Evolutionary conservation across 1,140 invertebrate genomes (phyloP).

Genomic region (Drosophila malerkotliana): DNA sequence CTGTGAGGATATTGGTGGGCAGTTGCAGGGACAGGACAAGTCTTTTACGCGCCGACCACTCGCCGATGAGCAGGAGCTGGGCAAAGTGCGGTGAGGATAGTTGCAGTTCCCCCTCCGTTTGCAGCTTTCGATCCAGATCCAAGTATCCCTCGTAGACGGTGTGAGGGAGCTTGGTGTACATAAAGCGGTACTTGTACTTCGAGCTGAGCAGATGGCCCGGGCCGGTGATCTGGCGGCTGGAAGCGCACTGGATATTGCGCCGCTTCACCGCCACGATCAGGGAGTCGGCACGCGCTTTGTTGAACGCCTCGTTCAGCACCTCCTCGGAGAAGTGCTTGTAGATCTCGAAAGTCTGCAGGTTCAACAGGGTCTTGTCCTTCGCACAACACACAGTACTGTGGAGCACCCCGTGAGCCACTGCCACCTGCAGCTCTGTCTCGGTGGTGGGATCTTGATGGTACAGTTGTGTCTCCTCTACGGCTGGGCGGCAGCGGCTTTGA

Average conservation of each 20-base stretch:
- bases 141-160: slow-evolving; percentile 57
- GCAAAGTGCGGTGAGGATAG: slow-evolving; percentile 66
- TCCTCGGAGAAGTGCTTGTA: slow-evolving; percentile 89
- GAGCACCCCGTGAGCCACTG: slow-evolving; percentile 85
- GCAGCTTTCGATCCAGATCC: slow-evolving; percentile 41
- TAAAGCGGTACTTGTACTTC: slow-evolving; percentile 69
- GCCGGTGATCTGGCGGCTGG: slow-evolving; percentile 54
- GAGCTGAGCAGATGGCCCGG: slow-evolving; percentile 71
- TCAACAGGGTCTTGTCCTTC: slow-evolving; percentile 87
- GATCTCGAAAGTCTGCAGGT: slow-evolving; percentile 88
- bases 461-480: slow-evolving; percentile 59
- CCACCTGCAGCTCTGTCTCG: slow-evolving; percentile 84
- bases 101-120: slow-evolving; percentile 16
- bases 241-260: slow-evolving; percentile 55
- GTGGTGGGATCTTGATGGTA: slow-evolving; percentile 83
- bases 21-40: slow-evolving; percentile 49
- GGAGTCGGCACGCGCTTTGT: slow-evolving; percentile 85
- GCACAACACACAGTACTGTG: slow-evolving; percentile 87
- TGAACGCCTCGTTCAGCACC: slow-evolving; percentile 86
- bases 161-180: slow-evolving; percentile 60
- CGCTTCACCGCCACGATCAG: slow-evolving; percentile 85
- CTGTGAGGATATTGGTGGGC: slow-evolving; percentile 72
- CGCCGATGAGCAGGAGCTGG: slow-evolving; percentile 63
- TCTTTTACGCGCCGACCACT: slow-evolving; percentile 43
- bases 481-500: slow-evolving; percentile 32